phyloP scores from a whole-genome alignment of 1,140 invertebrate genomes.

The Sycobia sp. region DNA sequence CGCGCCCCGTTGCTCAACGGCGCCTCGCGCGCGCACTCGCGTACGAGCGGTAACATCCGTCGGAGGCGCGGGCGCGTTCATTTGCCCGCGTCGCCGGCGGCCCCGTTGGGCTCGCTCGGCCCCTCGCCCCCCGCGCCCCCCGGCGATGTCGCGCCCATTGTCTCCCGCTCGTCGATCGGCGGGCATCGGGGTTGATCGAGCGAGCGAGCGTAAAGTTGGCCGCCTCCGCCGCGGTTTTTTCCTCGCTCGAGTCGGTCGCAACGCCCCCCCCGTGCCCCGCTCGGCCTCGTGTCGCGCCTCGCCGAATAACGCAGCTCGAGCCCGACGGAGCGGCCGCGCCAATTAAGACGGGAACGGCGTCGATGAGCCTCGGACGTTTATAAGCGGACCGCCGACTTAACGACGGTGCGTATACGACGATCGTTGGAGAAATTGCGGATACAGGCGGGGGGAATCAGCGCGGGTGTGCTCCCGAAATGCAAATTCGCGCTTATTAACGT shows the following conservation, averaged over 20 bases:
- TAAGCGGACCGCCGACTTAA: too few species aligned
- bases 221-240: background rate
- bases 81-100: too few species aligned
- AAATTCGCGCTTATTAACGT: too few species aligned
- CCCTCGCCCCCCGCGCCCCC: background rate
- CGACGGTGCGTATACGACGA: too few species aligned
- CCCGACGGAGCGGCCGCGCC: background rate
- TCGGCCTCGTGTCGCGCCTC: too few species aligned
- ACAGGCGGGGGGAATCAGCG: too few species aligned
- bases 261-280: background rate
- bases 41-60: constrained; percentile 8
- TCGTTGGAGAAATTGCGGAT: too few species aligned
- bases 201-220: background rate
- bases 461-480: too few species aligned
- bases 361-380: too few species aligned
- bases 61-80: background rate
- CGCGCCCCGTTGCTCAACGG: background rate
- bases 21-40: background rate
- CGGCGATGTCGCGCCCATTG: constrained; percentile 34
- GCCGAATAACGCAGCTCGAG: too few species aligned
- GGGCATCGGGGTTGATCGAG: constrained; percentile 35
- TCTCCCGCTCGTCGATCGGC: constrained; percentile 35
- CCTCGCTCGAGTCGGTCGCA: background rate
- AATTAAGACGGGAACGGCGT: background rate
- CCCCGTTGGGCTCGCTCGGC: background rate